Base-by-base conservation (phyloP, 1,140 invertebrate species). In the Aphidius ervi region DNA sequence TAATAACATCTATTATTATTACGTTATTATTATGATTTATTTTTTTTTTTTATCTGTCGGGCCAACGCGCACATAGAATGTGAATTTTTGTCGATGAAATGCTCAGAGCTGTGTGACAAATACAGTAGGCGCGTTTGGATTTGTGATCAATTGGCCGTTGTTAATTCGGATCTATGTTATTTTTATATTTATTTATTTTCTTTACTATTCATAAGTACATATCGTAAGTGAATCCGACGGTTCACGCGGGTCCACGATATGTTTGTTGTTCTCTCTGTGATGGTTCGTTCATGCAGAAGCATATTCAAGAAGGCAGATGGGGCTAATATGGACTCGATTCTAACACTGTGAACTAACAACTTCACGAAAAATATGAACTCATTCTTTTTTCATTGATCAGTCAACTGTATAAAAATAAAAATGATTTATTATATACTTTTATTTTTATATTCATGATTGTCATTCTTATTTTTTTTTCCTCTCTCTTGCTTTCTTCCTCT, bases 321-420 rank as follows among this genome's bases (percentile, higher is more conserved):
- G 70, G 58, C 75, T 76, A 76, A 78, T 77, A 78, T 78, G 74
- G 68, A 77, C 75, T 78, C 74, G 70, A 77, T 78, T 75, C 70
- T 66, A 56, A 63, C 52, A 43, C 68, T 67, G 61, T 40, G n/a
- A 10, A 54, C 53, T 53, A 40, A 49, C 16, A 43, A 42, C 48
- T 60, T 56, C 10, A 9, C 46, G 39, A 49, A 54, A 49, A 74
- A 75, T 68, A 77, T 75, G 69, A 76, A 78, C 76, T 76, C 70
- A 71, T 73, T 75, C 69, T 74, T 71, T 67, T 57, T 47, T 31
- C 47, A 58, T 48, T 58, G 53, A 55, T 45, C 23, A 20, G 10
- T 53, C 73, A 69, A 66, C 68, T 56, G 75, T 74, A 78, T 74
- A 49, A 61, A 69, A 41, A 41, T 20, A n/a, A 74, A 74, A 62